Conservation (phyloP, 2,797 vertebrate species). For the Muscicapa comitata region DNA sequence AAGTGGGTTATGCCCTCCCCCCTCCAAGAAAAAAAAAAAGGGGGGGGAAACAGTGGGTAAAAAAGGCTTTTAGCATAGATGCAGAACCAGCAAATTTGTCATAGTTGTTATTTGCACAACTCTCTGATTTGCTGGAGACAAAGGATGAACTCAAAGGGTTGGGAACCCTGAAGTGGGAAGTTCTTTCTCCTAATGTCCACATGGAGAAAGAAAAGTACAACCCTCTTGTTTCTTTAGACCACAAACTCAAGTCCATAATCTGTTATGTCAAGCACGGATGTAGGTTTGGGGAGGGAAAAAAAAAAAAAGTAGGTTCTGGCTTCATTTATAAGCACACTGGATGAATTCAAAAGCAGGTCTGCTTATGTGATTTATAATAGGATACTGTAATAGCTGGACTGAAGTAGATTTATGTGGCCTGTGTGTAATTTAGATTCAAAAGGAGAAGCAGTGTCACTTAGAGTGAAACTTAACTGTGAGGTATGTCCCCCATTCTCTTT, state of each 20-base stretch:
- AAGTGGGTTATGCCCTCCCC: not conserved
- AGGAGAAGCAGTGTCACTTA: not conserved
- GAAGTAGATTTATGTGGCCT: constrained; percentile 10
- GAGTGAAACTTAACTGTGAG: constrained; percentile 14
- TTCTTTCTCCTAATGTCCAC: not conserved
- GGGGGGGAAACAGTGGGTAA: not conserved
- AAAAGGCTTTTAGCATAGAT: not conserved
- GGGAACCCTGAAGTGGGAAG: not conserved
- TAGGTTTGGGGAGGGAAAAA: not conserved
- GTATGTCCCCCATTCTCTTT: not conserved
- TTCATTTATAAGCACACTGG: not conserved
- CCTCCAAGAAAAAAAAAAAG: not conserved
- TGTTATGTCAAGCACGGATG: not conserved
- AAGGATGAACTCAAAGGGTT: not conserved
- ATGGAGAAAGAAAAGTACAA: not conserved
- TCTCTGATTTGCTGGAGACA: not conserved
- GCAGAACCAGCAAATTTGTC: not conserved
- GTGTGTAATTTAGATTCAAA: not conserved
- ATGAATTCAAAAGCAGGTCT: not conserved
- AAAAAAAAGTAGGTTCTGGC: not conserved
- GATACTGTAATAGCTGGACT: not conserved
- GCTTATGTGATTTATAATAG: not conserved
- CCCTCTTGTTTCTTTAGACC: not conserved
- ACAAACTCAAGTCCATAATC: not conserved
- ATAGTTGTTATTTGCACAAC: not conserved